Evolutionary conservation across 2,113 vertebrate species (phyloP).

Genomic region (Nothocercus julius): DNA sequence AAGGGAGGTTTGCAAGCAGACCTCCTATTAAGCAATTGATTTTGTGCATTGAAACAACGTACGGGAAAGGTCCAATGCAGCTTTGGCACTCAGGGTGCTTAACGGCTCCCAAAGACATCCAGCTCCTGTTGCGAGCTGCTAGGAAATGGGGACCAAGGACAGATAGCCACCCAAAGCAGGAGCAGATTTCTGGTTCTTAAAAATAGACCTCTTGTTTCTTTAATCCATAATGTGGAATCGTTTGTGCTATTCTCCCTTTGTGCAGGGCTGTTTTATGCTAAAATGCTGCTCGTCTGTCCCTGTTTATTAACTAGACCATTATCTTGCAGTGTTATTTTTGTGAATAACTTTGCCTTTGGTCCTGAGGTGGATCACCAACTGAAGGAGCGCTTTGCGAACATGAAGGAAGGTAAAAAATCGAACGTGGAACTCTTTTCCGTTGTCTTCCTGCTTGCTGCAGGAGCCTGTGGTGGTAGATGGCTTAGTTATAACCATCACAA

Average conservation of each 20-base stretch:
- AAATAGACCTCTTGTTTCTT: neutral
- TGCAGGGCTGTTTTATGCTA: neutral
- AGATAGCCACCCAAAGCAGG: neutral
- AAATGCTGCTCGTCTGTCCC: neutral
- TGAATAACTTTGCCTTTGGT: conserved; percentile 99
- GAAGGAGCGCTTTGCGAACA: conserved; percentile 99
- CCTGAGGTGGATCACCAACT: conserved; percentile 99
- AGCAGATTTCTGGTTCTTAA: neutral
- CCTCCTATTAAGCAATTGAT: neutral
- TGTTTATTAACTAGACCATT: conserved; percentile 57
- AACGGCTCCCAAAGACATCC: neutral
- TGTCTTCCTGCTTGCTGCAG: neutral
- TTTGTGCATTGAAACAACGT: neutral
- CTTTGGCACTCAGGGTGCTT: neutral
- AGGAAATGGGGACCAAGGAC: neutral
- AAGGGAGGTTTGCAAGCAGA: conserved; percentile 9
- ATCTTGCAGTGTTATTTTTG: conserved; percentile 97
- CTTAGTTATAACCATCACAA: neutral
- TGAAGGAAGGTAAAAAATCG: conserved; percentile 93
- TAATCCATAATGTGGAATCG: fast-evolving
- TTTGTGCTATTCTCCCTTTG: neutral
- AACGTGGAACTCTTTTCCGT: neutral
- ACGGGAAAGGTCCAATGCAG: neutral
- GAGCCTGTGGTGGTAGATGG: neutral
- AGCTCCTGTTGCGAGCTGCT: neutral